Evolutionary conservation across 2,888 invertebrate species (phyloP).

Genomic region (Parapristionchus giblindavisi): DNA sequence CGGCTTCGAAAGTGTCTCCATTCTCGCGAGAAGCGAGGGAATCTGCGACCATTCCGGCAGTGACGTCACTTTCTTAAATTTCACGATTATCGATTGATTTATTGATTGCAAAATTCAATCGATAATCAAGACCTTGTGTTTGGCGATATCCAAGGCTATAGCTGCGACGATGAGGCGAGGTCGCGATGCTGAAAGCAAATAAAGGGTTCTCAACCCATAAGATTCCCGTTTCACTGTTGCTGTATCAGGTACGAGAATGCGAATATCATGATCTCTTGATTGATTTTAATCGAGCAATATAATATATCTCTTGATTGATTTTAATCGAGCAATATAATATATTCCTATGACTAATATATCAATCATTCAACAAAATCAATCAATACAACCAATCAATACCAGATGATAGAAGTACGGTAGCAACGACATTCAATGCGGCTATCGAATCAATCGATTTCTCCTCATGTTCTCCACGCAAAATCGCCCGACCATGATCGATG

Average conservation of each 20-base stretch:
- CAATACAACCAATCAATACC: neutral
- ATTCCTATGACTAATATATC: no score
- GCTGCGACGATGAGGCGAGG: constrained; percentile 28
- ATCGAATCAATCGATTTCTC: constrained; percentile 16
- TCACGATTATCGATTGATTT: neutral
- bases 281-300: no score
- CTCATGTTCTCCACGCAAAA: constrained; percentile 6
- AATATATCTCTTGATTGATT: no score
- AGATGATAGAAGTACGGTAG: constrained; percentile 24
- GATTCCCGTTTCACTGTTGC: no score
- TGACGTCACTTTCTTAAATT: constrained; percentile 28
- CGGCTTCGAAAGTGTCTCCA: constrained; percentile 39
- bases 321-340: no score
- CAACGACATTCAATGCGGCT: constrained; percentile 27
- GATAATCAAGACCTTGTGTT: constrained; percentile 4
- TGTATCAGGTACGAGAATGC: no score
- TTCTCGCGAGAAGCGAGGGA: constrained; percentile 41
- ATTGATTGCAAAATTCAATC: neutral
- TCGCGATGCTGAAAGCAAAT: constrained; percentile 25
- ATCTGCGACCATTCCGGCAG: constrained; percentile 38
- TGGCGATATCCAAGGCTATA: constrained; percentile 26
- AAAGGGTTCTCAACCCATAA: neutral
- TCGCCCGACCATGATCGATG: constrained; percentile 22
- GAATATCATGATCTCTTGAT: no score
- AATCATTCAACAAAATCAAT: neutral